Conservation (phyloP, 2,113 vertebrate species). For the Rhinopomastus cyanomelas region DNA sequence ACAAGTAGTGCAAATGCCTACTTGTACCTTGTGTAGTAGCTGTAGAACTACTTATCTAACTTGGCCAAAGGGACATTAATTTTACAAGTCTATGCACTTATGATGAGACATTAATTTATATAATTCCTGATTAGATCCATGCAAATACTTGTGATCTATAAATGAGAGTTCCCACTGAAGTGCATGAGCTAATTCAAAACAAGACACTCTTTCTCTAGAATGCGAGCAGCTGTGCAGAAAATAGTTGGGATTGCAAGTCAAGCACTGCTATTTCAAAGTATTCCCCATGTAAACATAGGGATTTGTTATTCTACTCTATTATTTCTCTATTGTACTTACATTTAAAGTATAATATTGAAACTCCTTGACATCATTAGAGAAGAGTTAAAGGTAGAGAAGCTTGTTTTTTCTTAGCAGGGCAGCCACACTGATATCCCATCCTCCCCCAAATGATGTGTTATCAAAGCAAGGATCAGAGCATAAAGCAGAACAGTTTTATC, state of each 20-base stretch:
- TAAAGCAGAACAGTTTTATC: not conserved
- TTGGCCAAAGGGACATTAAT: not conserved
- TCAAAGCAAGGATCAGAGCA: not conserved
- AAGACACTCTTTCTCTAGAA: constrained; percentile 57
- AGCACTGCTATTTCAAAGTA: constrained; percentile 29
- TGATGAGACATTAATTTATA: constrained; percentile 43
- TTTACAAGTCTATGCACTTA: not conserved
- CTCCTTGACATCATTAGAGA: not conserved
- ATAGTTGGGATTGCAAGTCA: constrained; percentile 50
- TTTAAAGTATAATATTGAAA: not conserved
- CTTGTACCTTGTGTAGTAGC: not conserved
- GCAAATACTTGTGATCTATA: constrained; percentile 37
- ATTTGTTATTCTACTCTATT: not conserved
- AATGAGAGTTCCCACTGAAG: constrained; percentile 21
- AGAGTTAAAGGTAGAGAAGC: not conserved
- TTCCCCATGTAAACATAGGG: not conserved
- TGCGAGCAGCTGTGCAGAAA: constrained; percentile 63
- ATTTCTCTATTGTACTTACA: not conserved
- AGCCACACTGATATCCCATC: not conserved
- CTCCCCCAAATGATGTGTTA: not conserved
- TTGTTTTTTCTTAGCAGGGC: not conserved
- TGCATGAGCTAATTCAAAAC: constrained; percentile 26
- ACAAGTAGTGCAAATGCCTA: not conserved
- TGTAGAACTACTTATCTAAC: constrained; percentile 13
- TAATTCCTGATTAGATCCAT: constrained; percentile 42